Evolutionary conservation across 2,797 vertebrate species (phyloP).

Genomic region (Anolis apletophallus): DNA sequence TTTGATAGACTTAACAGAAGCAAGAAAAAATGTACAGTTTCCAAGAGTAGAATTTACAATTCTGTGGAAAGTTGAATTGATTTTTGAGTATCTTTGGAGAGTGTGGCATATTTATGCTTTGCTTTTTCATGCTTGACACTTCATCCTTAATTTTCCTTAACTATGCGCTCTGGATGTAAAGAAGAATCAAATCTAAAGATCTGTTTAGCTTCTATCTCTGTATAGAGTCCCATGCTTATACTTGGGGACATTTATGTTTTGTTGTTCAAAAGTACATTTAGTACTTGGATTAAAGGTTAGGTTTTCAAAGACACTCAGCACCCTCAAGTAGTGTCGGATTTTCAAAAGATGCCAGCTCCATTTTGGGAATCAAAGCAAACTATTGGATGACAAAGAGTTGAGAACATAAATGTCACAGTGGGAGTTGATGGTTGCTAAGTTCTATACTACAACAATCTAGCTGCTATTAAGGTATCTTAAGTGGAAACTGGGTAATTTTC

Average conservation of each 20-base stretch:
- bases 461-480: not conserved
- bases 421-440: conserved; percentile 28
- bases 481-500: conserved; percentile 11
- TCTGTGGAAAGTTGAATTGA: not conserved
- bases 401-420: not conserved
- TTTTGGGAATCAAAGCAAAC: not conserved
- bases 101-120: not conserved
- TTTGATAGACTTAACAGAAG: not conserved
- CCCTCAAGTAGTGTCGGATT: conserved; percentile 15
- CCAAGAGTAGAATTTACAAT: not conserved
- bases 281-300: conserved; percentile 10
- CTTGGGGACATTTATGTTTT: conserved; percentile 23
- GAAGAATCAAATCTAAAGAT: not conserved
- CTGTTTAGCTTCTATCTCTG: not conserved
- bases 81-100: conserved; percentile 9
- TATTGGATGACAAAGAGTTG: conserved; percentile 14
- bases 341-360: conserved; percentile 21
- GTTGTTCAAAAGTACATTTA: not conserved
- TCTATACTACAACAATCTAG: conserved; percentile 28
- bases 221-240: conserved; percentile 5
- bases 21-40: not conserved
- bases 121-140: not conserved
- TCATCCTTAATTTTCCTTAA: not conserved
- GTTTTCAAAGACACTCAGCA: conserved; percentile 19
- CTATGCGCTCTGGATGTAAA: conserved; percentile 5